Percentiles rank a stretch among this genome's conserved stretches.
These are phyloP conservation scores for Antidorcas marsupialis DNA, from an alignment of 2,113 vertebrate genomes.

Conservation along the genomic window DNA sequence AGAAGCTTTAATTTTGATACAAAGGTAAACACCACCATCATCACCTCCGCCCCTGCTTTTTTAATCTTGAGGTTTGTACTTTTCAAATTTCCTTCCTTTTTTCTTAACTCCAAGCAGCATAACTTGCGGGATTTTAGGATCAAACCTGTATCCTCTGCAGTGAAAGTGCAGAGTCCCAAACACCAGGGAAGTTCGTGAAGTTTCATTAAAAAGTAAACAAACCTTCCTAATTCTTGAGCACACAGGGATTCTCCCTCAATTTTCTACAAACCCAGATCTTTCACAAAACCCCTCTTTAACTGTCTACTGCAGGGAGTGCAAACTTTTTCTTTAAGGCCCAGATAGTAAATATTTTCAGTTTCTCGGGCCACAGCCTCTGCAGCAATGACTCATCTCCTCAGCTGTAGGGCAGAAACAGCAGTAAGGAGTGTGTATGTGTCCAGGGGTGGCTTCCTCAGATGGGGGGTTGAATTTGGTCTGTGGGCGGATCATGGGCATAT, in stretches of 20 bases:
- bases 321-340: background rate
- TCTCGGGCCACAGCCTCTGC: background rate
- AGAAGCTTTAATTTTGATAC: background rate
- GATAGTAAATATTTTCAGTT: background rate
- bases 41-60: too few relatives aligned
- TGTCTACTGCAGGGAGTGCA: background rate
- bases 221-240: background rate
- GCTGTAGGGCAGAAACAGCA: background rate
- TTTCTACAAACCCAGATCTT: background rate
- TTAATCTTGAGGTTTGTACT: background rate
- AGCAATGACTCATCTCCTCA: background rate
- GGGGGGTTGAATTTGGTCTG: background rate
- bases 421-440: fast-evolving
- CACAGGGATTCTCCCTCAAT: background rate
- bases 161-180: background rate
- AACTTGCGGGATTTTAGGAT: background rate
- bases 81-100: background rate
- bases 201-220: background rate
- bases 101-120: background rate
- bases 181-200: background rate
- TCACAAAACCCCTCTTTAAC: background rate
- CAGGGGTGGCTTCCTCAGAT: background rate
- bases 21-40: background rate
- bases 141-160: background rate
- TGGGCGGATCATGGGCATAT: background rate